Percentiles rank a stretch among this genome's conserved stretches.
Conservation (phyloP, 1,140 invertebrate species). For the Epicauta chinensis region DNA sequence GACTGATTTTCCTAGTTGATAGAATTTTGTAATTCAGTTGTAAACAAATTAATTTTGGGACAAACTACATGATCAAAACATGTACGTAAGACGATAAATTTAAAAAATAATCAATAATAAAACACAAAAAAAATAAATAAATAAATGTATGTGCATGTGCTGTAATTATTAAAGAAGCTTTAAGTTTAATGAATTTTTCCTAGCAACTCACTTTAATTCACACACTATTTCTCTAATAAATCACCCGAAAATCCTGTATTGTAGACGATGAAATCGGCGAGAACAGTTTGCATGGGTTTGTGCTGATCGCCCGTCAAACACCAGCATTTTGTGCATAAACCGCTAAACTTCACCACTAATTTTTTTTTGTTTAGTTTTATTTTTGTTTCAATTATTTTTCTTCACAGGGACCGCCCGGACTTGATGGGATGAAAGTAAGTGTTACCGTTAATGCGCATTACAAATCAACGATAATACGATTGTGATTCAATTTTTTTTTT, state of each 20-base stretch:
- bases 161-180: constrained; percentile 32
- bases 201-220: constrained; percentile 9
- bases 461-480: no score
- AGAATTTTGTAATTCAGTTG: constrained; percentile 19
- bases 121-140: constrained; percentile 11
- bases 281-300: constrained; percentile 2
- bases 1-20: constrained; percentile 33
- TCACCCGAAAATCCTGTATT: no score
- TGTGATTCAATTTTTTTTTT: constrained; percentile 7
- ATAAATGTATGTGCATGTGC: constrained; percentile 44
- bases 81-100: constrained; percentile 27
- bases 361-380: constrained; percentile 28
- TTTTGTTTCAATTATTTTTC: constrained; percentile 41
- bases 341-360: constrained; percentile 14
- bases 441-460: background rate
- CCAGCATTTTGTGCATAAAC: constrained; percentile 23
- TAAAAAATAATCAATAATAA: no score
- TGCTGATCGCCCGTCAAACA: background rate
- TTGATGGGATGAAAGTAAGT: constrained; percentile 69
- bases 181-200: background rate
- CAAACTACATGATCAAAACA: constrained; percentile 31
- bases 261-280: no score
- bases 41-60: no score
- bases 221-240: background rate
- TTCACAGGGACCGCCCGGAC: constrained; percentile 62